phyloP scores from a whole-genome alignment of 2,113 vertebrate genomes.

The Rhinogobius similis region DNA sequence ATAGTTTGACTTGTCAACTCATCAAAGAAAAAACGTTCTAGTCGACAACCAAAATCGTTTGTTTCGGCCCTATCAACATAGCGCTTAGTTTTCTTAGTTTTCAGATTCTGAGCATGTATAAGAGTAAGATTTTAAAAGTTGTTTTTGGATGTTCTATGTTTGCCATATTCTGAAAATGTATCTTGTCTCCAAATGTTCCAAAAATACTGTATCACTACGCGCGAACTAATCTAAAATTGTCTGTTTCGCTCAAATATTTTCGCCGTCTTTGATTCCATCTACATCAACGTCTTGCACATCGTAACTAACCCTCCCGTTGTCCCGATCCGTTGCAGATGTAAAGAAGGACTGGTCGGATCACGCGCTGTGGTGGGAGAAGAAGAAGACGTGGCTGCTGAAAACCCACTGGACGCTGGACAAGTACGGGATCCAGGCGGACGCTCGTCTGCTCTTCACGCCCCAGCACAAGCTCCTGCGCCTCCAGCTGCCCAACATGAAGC shows the following conservation, averaged over 20 bases:
- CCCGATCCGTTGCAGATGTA: slow-evolving; percentile 79
- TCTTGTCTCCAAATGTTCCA: too few species aligned
- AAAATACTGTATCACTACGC: too few species aligned
- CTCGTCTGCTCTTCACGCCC: slow-evolving; percentile 94
- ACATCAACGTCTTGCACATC: too few species aligned
- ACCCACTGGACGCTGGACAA: slow-evolving; percentile 99
- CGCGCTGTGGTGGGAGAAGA: slow-evolving; percentile 99
- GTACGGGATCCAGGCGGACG: slow-evolving; percentile 96
- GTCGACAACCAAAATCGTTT: too few species aligned
- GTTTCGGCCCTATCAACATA: too few species aligned
- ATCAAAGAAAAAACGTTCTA: too few species aligned
- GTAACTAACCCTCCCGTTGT: neutral
- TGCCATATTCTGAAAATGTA: too few species aligned
- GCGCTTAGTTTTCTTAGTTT: too few species aligned
- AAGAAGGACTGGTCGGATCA: slow-evolving; percentile 99
- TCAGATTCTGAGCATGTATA: too few species aligned
- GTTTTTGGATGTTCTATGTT: too few species aligned
- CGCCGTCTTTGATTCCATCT: neutral
- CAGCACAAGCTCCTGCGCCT: slow-evolving; percentile 97
- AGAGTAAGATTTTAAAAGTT: too few species aligned
- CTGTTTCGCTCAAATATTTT: neutral
- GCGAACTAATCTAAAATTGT: neutral
- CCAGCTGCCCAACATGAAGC: slow-evolving; percentile 98
- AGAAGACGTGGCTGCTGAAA: slow-evolving; percentile 97
- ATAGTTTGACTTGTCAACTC: too few species aligned